Base-by-base conservation (phyloP, 1,140 invertebrate species). In the Zaprionus taronus region DNA sequence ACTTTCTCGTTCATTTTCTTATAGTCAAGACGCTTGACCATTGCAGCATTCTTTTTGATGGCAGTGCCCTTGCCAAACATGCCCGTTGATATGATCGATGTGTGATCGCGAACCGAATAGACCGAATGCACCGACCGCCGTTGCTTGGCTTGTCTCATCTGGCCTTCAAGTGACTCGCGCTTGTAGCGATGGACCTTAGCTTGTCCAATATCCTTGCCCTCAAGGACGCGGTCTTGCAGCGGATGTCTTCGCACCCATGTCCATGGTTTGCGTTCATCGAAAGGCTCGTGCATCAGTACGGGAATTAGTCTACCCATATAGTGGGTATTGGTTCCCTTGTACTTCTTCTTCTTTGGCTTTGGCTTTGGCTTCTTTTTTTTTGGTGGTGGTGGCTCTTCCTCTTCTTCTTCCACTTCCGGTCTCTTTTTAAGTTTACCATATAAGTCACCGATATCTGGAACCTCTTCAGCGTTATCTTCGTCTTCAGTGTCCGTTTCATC, bases 381-480 rank as follows among this genome's bases (percentile, higher is more conserved):
- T 15, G 0, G 6, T 3, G 2, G 9, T 31, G 36, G 14, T 38
- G 36, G 12, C 4, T 4, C 14, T 14, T 38, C 14, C 36, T 38
- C 36, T 2, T 31, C 31, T 0, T 3, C 31, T 11, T 31, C 31
- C 2, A 11, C 9, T 3, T 0, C 2, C 31, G 9, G 9, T 31
- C 11, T 31, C 31, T 31, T 9, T 0, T 3, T 2, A 11, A 31
- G 9, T 4, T 11, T 3, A 31, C 28, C 28, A 28, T 31, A 31
- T 31, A 31, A 9, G 31, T 31, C 4, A 26, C 5, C 26, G 3
- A 5, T 4, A 5, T 26, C 31, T 31, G 26, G 6, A 7, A 0
- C 2, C 2, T 31, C 31, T 3, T 31, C 9, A 11, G 0, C 31
- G 6, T 1, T 31, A 0, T 31, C 9, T 0, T 31, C 31, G 0